These are phyloP conservation scores for Acromyrmex charruanus DNA, from an alignment of 1,140 invertebrate species.

Conservation along the genomic window DNA sequence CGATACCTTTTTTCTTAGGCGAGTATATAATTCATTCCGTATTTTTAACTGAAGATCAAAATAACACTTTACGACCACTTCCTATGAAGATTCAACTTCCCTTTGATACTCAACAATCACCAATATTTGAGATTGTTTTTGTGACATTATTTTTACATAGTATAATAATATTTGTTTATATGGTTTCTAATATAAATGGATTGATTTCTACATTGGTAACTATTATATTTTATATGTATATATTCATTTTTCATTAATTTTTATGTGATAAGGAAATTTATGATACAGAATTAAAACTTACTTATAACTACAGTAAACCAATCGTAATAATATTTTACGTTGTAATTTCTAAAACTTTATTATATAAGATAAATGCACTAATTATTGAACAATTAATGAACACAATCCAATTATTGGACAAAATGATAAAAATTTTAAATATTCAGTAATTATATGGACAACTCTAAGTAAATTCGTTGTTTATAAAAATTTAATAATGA, in stretches of 20 bases:
- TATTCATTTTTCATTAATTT: not conserved
- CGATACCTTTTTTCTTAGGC: not conserved
- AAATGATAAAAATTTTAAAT: too few species aligned
- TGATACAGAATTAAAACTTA: not conserved
- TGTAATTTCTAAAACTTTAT: too few species aligned
- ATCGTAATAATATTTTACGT: too few species aligned
- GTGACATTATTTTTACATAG: not conserved
- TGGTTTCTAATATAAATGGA: not conserved
- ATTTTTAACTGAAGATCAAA: not conserved
- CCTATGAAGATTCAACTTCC: conserved; percentile 13
- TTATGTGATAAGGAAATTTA: not conserved
- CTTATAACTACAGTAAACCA: too few species aligned
- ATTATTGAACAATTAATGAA: too few species aligned
- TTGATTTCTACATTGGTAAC: conserved; percentile 30
- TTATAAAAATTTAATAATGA: too few species aligned
- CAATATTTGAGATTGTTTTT: conserved; percentile 2
- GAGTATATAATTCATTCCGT: not conserved
- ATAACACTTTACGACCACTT: conserved; percentile 10
- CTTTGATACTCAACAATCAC: conserved; percentile 13
- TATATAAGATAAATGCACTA: too few species aligned
- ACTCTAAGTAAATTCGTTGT: too few species aligned
- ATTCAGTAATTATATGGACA: too few species aligned
- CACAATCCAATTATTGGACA: too few species aligned
- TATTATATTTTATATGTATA: not conserved
- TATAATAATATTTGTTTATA: not conserved